These are phyloP conservation scores for Noctuana brunneofusca DNA, from an alignment of 2,888 invertebrate genomes.

Conservation along the genomic window DNA sequence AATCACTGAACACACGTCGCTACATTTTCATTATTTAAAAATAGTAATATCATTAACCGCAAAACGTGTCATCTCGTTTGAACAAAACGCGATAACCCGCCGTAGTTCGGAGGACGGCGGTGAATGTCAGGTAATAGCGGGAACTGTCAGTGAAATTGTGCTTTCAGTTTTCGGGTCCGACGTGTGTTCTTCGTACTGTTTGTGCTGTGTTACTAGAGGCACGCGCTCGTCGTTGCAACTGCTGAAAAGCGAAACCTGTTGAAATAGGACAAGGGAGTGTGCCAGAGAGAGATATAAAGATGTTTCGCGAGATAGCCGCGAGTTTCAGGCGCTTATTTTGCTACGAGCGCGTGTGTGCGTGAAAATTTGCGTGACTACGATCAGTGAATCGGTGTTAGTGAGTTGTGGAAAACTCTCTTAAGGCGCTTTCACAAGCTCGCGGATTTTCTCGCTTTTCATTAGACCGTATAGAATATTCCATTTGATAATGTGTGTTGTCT, in stretches of 20 bases:
- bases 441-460: slow-evolving; percentile 65
- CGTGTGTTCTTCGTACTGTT: slow-evolving; percentile 76
- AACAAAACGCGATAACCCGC: slow-evolving; percentile 60
- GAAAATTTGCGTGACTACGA: slow-evolving; percentile 74
- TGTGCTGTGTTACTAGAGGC: slow-evolving; percentile 79
- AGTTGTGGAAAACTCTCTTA: slow-evolving; percentile 80
- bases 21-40: slow-evolving; percentile 70
- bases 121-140: slow-evolving; percentile 73
- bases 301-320: slow-evolving; percentile 49
- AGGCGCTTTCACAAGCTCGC: slow-evolving; percentile 71
- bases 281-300: slow-evolving; percentile 60
- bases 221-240: slow-evolving; percentile 75
- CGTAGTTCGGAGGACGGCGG: slow-evolving; percentile 58
- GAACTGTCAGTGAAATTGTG: slow-evolving; percentile 78
- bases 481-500: slow-evolving; percentile 48
- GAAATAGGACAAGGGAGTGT: slow-evolving; percentile 74
- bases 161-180: slow-evolving; percentile 72
- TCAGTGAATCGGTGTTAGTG: slow-evolving; percentile 71
- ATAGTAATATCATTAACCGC: slow-evolving; percentile 70
- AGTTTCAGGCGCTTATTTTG: slow-evolving; percentile 78
- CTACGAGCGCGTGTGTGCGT: slow-evolving; percentile 71
- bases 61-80: slow-evolving; percentile 58
- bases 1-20: slow-evolving; percentile 63
- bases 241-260: slow-evolving; percentile 82
- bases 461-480: slow-evolving; percentile 54